A percentile compares a stretch with the other conserved stretches of the same genome.
Evolutionary conservation across 2,888 invertebrate genomes (phyloP).

Genomic region (Fissipunctia ypsillon): DNA sequence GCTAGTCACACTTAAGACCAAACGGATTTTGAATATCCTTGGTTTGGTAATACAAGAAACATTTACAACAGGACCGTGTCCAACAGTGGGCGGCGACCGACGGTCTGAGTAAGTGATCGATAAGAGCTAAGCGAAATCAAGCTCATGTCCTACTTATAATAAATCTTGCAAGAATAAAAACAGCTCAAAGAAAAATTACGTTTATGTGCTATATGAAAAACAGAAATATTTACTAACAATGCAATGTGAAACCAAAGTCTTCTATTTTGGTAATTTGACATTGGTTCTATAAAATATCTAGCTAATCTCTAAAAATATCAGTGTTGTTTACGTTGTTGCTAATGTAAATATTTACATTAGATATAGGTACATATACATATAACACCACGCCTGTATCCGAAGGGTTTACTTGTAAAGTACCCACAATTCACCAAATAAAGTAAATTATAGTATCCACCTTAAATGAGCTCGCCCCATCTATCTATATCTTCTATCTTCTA

Average conservation of each 20-base stretch:
- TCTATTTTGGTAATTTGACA: constrained; percentile 31
- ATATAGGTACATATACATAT: too few species aligned
- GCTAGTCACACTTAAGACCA: neutral
- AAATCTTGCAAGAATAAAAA: neutral
- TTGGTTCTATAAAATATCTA: neutral
- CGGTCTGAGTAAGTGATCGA: neutral
- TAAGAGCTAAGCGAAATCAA: neutral
- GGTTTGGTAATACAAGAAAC: neutral
- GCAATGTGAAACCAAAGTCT: constrained; percentile 43
- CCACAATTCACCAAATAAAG: neutral
- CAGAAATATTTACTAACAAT: neutral
- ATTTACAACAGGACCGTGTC: neutral
- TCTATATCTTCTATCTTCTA: too few species aligned
- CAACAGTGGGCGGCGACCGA: too few species aligned
- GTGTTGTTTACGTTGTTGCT: neutral
- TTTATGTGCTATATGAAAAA: neutral
- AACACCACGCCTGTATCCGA: too few species aligned
- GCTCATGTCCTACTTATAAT: neutral
- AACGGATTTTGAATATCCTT: neutral
- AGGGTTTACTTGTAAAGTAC: too few species aligned
- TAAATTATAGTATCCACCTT: too few species aligned
- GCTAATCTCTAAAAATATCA: neutral
- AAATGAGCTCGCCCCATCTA: too few species aligned
- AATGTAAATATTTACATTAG: neutral
- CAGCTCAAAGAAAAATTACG: neutral